A percentile compares a stretch with the other conserved stretches of the same genome.
Conservation (phyloP, 2,888 invertebrate genomes). For the Lasioglossum leucozonium region DNA sequence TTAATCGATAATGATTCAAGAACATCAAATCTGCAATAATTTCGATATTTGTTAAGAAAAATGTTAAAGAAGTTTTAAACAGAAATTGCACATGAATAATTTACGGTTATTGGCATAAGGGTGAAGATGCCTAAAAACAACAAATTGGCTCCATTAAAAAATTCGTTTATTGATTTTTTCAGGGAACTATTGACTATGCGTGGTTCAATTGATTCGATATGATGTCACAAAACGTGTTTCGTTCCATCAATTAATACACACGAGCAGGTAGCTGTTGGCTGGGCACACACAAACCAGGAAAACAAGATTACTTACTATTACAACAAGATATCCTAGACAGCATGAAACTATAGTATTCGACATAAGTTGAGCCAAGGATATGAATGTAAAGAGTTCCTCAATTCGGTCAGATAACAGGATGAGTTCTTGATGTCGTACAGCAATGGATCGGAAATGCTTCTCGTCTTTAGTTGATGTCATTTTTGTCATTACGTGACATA, state of each 20-base stretch:
- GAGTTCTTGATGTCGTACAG: constrained; percentile 59
- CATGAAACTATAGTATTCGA: constrained; percentile 64
- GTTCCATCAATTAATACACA: background rate
- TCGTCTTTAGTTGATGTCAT: background rate
- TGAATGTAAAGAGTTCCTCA: constrained; percentile 59
- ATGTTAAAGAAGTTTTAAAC: too few species aligned
- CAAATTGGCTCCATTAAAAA: background rate
- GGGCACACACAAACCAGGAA: background rate
- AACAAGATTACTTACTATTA: constrained; percentile 40
- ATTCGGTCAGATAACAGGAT: constrained; percentile 55
- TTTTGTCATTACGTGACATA: constrained; percentile 45
- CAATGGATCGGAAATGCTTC: constrained; percentile 39
- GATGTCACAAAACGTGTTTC: too few species aligned
- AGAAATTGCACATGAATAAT: too few species aligned
- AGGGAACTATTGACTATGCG: background rate
- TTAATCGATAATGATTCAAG: too few species aligned
- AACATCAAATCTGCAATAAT: too few species aligned
- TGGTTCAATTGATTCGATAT: background rate
- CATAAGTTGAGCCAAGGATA: constrained; percentile 64
- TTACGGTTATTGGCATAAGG: too few species aligned
- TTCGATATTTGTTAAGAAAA: too few species aligned
- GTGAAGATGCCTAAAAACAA: too few species aligned
- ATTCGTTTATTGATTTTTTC: background rate
- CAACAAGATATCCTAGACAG: constrained; percentile 63
- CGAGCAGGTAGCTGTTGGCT: background rate